Conservation (phyloP, 1,140 invertebrate species). For the Drosophila triauraria region DNA sequence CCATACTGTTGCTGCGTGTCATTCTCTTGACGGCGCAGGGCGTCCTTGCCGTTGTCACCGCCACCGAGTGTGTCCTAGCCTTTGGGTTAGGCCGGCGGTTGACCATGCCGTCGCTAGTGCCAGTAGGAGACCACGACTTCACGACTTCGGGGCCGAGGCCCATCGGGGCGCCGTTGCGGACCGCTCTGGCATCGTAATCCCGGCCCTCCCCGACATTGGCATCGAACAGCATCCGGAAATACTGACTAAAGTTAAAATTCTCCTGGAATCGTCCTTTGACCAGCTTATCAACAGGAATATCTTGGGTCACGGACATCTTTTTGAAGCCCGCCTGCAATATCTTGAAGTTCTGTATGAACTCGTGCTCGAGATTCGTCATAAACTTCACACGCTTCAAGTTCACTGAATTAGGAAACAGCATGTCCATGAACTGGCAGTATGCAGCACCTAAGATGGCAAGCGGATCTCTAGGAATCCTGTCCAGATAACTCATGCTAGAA, state of each 20-base stretch:
- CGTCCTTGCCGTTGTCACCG: too few relatives aligned
- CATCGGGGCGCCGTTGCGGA: background rate
- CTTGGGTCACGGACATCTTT: slow-evolving; percentile 99
- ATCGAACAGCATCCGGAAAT: slow-evolving; percentile 95
- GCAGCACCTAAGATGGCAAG: slow-evolving; percentile 87
- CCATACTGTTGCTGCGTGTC: too few relatives aligned
- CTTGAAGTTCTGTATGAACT: slow-evolving; percentile 99
- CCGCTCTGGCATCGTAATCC: background rate
- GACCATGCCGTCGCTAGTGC: too few relatives aligned
- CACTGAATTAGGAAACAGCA: slow-evolving; percentile 97
- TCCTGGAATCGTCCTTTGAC: slow-evolving; percentile 99
- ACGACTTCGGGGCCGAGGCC: background rate
- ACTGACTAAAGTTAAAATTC: slow-evolving; percentile 99
- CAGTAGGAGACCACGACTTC: too few relatives aligned
- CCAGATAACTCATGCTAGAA: background rate
- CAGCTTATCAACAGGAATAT: slow-evolving; percentile 98
- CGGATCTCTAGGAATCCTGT: background rate
- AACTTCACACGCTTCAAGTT: slow-evolving; percentile 98
- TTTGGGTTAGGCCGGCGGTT: too few relatives aligned
- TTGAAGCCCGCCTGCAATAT: slow-evolving; percentile 97
- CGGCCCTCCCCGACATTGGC: slow-evolving; percentile 2
- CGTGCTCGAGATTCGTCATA: slow-evolving; percentile 98
- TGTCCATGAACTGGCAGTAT: slow-evolving; percentile 99
- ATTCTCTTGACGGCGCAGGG: too few relatives aligned
- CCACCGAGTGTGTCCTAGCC: too few relatives aligned